Evolutionary conservation across 1,140 invertebrate genomes (phyloP).

Genomic region (Rhagoletis pomonella): DNA sequence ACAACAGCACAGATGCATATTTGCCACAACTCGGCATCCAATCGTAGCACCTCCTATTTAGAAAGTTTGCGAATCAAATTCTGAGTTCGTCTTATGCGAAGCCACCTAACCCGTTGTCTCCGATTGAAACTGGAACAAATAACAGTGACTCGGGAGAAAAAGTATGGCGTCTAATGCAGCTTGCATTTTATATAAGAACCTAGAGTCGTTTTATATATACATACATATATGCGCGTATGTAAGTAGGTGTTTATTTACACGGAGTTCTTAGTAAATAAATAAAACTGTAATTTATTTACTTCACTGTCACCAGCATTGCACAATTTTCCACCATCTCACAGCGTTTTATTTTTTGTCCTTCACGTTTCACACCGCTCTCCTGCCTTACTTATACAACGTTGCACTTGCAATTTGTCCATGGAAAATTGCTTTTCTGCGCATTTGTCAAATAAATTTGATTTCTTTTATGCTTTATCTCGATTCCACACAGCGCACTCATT

Average conservation of each 20-base stretch:
- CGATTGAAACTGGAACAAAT: neutral
- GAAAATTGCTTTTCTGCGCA: slow-evolving; percentile 54
- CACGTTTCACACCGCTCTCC: neutral
- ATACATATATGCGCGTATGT: neutral
- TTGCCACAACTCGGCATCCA: slow-evolving; percentile 5
- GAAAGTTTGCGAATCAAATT: slow-evolving; percentile 33
- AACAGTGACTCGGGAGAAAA: neutral
- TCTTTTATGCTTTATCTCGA: neutral
- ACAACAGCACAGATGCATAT: slow-evolving; percentile 8
- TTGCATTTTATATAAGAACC: slow-evolving; percentile 9
- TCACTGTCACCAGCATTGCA: slow-evolving; percentile 3
- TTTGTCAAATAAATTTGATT: slow-evolving; percentile 55
- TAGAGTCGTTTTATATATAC: neutral
- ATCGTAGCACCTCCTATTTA: slow-evolving; percentile 38
- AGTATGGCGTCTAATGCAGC: slow-evolving; percentile 16
- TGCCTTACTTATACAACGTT: neutral
- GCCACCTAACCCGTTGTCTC: neutral
- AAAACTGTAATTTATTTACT: slow-evolving; percentile 36
- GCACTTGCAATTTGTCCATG: slow-evolving; percentile 48
- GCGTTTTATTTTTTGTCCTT: neutral
- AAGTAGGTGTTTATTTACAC: neutral
- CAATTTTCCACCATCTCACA: neutral
- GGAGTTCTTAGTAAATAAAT: slow-evolving; percentile 31
- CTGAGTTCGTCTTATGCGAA: neutral
- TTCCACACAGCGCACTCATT: neutral